These are phyloP conservation scores for Percopsis omiscomaycus DNA, from an alignment of 2,797 vertebrate genomes.

Conservation along the genomic window DNA sequence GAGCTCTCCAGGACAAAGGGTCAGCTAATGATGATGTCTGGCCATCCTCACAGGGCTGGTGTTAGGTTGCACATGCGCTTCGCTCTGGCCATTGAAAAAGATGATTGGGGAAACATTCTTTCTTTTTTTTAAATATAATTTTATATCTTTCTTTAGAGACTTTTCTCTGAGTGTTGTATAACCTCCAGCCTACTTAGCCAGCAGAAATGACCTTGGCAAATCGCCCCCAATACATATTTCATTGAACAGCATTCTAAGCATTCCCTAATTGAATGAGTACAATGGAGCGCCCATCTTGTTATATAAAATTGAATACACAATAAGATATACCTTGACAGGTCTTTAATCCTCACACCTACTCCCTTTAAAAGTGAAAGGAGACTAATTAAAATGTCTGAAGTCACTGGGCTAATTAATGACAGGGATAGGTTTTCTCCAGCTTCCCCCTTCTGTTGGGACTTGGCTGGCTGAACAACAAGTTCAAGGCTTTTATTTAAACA, in stretches of 20 bases:
- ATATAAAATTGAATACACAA: slow-evolving; percentile 32
- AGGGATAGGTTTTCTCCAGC: slow-evolving; percentile 35
- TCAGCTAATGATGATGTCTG: slow-evolving; percentile 27
- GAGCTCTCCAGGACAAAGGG: slow-evolving; percentile 23
- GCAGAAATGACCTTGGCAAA: slow-evolving; percentile 11
- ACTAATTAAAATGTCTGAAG: slow-evolving; percentile 65
- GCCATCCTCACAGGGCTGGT: slow-evolving; percentile 15
- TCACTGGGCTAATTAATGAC: slow-evolving; percentile 57
- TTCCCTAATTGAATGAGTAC: slow-evolving; percentile 43
- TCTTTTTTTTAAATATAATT: slow-evolving; percentile 12
- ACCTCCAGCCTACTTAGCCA: too few relatives aligned
- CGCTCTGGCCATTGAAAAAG: too few relatives aligned
- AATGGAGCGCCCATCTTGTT: slow-evolving; percentile 9
- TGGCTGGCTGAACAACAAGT: slow-evolving; percentile 34
- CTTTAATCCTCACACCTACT: slow-evolving; percentile 37
- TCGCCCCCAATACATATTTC: slow-evolving; percentile 29
- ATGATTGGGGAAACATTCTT: not conserved
- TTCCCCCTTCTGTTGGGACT: slow-evolving; percentile 26
- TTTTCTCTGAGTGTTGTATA: too few relatives aligned
- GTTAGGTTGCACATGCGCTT: not conserved
- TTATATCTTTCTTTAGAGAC: not conserved
- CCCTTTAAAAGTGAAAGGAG: slow-evolving; percentile 42
- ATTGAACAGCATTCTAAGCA: slow-evolving; percentile 41
- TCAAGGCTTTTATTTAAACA: slow-evolving; percentile 28
- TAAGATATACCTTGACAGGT: slow-evolving; percentile 23